phyloP scores from a whole-genome alignment of 2,797 vertebrate species.

The Momotus momota region DNA sequence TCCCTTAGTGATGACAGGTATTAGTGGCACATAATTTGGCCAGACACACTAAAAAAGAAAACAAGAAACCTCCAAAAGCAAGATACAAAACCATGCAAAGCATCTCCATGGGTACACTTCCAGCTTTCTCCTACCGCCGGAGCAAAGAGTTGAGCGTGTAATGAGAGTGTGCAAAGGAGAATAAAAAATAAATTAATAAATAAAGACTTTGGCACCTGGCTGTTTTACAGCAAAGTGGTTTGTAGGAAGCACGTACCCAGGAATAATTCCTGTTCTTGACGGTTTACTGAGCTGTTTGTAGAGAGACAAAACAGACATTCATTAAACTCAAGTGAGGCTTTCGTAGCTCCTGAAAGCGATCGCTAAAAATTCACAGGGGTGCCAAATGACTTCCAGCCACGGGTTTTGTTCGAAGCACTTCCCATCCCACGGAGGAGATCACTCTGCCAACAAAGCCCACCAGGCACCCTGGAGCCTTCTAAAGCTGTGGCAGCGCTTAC shows the following conservation, averaged over 20 bases:
- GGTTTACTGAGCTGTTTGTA: not conserved
- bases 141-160: rapidly evolving
- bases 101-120: not conserved
- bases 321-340: not conserved
- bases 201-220: not conserved
- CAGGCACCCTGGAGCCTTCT: not conserved
- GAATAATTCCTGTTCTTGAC: not conserved
- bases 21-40: not conserved
- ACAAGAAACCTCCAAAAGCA: not conserved
- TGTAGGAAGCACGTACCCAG: not conserved
- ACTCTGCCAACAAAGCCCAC: not conserved
- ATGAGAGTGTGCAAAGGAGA: not conserved
- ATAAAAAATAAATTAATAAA: too few relatives aligned
- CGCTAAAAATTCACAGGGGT: not conserved
- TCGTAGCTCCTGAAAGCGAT: not conserved
- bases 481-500: not conserved
- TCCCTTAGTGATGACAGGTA: not conserved
- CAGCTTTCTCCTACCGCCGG: not conserved
- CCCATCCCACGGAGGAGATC: rapidly evolving
- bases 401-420: not conserved
- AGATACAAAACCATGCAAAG: not conserved
- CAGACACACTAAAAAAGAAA: not conserved
- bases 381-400: rapidly evolving
- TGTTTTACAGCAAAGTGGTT: not conserved
- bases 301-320: not conserved